A percentile compares a stretch with the other conserved stretches of the same genome.
These are phyloP conservation scores for Sphaerodactylus townsendi DNA, from an alignment of 2,113 vertebrate genomes.

Conservation along the genomic window DNA sequence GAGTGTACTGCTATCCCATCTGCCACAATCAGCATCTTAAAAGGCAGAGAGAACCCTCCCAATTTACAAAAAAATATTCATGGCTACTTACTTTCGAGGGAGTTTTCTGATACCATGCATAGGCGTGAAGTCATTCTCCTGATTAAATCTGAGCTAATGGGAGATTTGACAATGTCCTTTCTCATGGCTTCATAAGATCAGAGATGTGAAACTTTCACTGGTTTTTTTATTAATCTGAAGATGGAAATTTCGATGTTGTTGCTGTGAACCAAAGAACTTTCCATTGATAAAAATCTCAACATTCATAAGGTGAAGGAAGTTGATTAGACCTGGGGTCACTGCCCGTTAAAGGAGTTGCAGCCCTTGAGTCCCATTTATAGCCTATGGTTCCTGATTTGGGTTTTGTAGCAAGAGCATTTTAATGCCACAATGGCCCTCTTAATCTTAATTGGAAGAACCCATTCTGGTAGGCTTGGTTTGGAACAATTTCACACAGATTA, in stretches of 20 bases:
- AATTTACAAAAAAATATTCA: neutral
- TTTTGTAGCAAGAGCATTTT: neutral
- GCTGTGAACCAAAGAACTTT: neutral
- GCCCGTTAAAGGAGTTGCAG: neutral
- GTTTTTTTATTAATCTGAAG: neutral
- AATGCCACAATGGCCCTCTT: neutral
- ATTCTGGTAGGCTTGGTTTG: neutral
- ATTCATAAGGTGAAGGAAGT: neutral
- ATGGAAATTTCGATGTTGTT: slow-evolving; percentile 1
- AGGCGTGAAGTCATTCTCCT: too few species aligned
- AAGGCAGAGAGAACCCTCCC: neutral
- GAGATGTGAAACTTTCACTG: neutral
- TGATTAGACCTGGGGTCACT: neutral
- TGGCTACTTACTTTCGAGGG: neutral
- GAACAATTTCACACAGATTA: neutral
- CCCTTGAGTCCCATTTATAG: neutral
- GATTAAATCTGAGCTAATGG: neutral
- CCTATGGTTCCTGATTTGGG: neutral
- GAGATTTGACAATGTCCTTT: neutral
- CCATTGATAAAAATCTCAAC: neutral
- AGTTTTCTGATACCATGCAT: too few species aligned
- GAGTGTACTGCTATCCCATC: neutral
- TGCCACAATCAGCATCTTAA: too few species aligned
- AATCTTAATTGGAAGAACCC: neutral
- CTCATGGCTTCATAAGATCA: neutral